These are phyloP conservation scores for Adelosebastes latens DNA, from an alignment of 2,797 vertebrate genomes.

Conservation along the genomic window DNA sequence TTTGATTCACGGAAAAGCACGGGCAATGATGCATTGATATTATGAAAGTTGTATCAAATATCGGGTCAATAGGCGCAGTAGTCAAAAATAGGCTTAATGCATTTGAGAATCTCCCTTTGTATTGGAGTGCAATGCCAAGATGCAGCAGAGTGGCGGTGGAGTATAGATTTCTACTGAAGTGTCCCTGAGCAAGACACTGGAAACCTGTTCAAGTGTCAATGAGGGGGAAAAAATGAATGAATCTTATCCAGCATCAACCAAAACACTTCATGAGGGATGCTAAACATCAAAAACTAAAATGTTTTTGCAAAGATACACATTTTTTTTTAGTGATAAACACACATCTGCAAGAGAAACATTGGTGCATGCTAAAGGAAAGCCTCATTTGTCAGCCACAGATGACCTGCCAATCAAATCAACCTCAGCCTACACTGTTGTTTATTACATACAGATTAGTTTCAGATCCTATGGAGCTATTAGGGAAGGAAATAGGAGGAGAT, in stretches of 20 bases:
- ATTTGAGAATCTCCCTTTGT: not conserved
- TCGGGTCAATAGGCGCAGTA: not conserved
- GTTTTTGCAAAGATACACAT: not conserved
- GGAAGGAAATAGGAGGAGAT: conserved; percentile 42
- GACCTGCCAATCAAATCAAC: not conserved
- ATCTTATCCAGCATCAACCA: not conserved
- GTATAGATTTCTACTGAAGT: not conserved
- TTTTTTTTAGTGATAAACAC: not conserved
- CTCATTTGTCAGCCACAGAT: not conserved
- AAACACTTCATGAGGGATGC: not conserved
- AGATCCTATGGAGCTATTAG: conserved; percentile 11
- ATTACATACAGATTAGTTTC: conserved; percentile 10
- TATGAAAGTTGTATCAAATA: conserved; percentile 6
- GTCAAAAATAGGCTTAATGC: not conserved
- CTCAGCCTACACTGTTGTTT: not conserved
- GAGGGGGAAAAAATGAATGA: not conserved
- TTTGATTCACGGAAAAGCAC: not conserved
- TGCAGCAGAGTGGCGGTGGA: not conserved
- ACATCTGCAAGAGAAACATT: not conserved
- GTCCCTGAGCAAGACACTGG: not conserved
- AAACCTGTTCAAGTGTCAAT: not conserved
- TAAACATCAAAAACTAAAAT: not conserved
- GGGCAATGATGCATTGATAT: not conserved
- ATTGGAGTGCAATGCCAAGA: not conserved
- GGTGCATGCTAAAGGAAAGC: not conserved